Evolutionary conservation across 2,797 vertebrate species (phyloP), one percentile per base, ranked within the genome.

Genomic region (Gephyroberyx darwinii): DNA sequence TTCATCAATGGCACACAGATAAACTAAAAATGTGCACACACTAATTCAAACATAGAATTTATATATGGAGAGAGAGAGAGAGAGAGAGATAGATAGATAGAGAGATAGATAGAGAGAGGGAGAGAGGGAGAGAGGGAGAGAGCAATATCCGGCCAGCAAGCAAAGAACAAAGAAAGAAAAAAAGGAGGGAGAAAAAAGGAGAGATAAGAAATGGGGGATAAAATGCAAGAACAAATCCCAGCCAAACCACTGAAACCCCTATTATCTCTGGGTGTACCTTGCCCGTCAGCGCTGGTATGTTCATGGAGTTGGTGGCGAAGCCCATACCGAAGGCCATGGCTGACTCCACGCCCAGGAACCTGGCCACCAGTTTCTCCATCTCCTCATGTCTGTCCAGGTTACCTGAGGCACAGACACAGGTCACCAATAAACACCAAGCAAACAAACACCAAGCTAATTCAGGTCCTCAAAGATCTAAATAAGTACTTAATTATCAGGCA

Each of bases 241-340:
- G 47, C 9, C 50, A 26, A 17, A 3, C 14, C 1, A 5, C 17
- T 39, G 5, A 43, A 16, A 47, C 35, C 47, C 3, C 1, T 8
- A 8, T 59, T 7, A 16, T 12, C 2, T n/a, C 35, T 4, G 47
- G 1, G 43, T 91, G 88, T 71, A 96, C 96, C 94, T 96, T 97
- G 67, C 95, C 96, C 84, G 92, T 91, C 47, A 97, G 90, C 1
- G 95, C 95, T 48, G 97, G 97, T 68, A 99, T 98, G 90, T 98
- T 99, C 95, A 96, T 98, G 0, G 96, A 96, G 87, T 98, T 99
- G 52, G 97, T 99, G 45, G 97, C 97, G 62, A 98, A 98, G n/a
- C 97, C 97, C 97, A 98, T 98, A 14, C 96, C 96, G 55, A 98
- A 98, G 1, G 92, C 92, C 96, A 99, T 96, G 33, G 95, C 95